Conservation (phyloP, 2,888 invertebrate genomes). For the Diachrysia chrysitis region DNA sequence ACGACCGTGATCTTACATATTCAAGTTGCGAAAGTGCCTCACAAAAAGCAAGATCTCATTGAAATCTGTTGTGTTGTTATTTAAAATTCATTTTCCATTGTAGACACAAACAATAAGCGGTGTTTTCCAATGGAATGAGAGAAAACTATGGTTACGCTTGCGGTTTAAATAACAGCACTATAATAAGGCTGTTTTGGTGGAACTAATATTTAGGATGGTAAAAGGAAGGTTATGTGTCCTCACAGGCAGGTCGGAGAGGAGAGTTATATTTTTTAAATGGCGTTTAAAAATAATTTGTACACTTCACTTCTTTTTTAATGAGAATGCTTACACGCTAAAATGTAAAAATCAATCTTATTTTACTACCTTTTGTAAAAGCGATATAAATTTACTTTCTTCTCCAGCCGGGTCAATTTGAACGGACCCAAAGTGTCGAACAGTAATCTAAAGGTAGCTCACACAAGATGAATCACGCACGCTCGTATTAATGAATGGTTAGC, state of each 20-base stretch:
- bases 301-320: too few relatives aligned
- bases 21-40: constrained; percentile 42
- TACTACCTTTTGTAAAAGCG: too few relatives aligned
- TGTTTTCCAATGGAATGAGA: constrained; percentile 55
- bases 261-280: too few relatives aligned
- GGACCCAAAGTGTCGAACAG: too few relatives aligned
- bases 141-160: constrained; percentile 47
- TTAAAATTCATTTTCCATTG: constrained; percentile 56
- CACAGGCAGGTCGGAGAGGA: too few relatives aligned
- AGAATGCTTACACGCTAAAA: too few relatives aligned
- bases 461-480: constrained; percentile 2
- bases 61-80: constrained; percentile 43
- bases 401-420: too few relatives aligned
- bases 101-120: constrained; percentile 51
- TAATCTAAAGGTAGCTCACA: neutral
- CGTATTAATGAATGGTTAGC: neutral
- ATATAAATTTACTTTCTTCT: too few relatives aligned
- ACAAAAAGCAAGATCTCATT: constrained; percentile 52
- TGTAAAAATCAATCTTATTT: too few relatives aligned
- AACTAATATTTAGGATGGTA: constrained; percentile 1
- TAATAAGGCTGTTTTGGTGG: constrained; percentile 7
- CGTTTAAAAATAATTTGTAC: too few relatives aligned
- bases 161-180: constrained; percentile 25
- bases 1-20: constrained; percentile 19
- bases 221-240: neutral